phyloP scores from a whole-genome alignment of 2,888 invertebrate species.

The Alitta virens region DNA sequence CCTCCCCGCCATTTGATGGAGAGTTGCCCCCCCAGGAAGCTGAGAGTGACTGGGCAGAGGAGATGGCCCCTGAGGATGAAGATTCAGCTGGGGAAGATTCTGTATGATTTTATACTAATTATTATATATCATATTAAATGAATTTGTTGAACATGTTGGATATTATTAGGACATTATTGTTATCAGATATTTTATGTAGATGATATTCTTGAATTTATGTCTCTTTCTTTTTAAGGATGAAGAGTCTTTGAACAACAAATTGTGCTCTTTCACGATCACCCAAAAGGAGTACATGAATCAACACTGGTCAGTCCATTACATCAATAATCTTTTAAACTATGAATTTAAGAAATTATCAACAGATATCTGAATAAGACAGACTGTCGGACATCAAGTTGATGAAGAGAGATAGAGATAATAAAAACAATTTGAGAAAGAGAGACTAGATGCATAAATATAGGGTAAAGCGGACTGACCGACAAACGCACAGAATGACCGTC shows the following conservation, averaged over 20 bases:
- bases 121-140: too few species aligned
- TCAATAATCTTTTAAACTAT: too few species aligned
- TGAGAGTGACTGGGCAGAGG: constrained; percentile 78
- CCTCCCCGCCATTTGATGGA: constrained; percentile 22
- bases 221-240: constrained; percentile 66
- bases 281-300: constrained; percentile 97
- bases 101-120: constrained; percentile 45
- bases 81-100: constrained; percentile 91
- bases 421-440: too few species aligned
- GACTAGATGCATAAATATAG: too few species aligned
- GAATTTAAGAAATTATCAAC: too few species aligned
- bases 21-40: constrained; percentile 33
- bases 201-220: neutral
- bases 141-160: neutral
- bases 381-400: too few species aligned
- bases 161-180: neutral
- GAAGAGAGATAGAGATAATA: too few species aligned
- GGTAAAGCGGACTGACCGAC: too few species aligned
- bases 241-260: constrained; percentile 77
- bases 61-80: constrained; percentile 80
- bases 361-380: too few species aligned
- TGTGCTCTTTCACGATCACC: constrained; percentile 95
- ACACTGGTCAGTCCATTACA: constrained; percentile 61
- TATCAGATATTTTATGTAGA: too few species aligned
- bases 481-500: too few species aligned